Evolutionary conservation across 2,888 invertebrate genomes (phyloP).

Genomic region (Octodonta nipae): DNA sequence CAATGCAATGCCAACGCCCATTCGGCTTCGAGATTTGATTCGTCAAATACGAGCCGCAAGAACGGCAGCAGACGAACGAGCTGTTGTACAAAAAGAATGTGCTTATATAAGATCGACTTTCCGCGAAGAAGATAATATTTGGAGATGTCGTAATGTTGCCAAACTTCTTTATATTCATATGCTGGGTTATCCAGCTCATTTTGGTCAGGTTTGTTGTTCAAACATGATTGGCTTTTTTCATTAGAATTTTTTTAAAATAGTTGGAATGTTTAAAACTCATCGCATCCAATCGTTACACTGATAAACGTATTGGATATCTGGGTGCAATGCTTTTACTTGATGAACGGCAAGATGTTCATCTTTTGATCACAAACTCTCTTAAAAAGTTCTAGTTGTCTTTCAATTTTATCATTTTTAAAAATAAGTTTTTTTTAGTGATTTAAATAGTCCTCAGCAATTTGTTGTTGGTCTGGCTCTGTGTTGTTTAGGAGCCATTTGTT

Average conservation of each 20-base stretch:
- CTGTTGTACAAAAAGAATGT: slow-evolving; percentile 98
- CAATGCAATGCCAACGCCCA: slow-evolving; percentile 96
- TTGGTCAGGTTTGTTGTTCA: too few species aligned
- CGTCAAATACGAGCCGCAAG: slow-evolving; percentile 94
- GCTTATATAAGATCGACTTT: slow-evolving; percentile 97
- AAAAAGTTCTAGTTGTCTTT: too few species aligned
- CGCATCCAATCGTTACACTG: slow-evolving; percentile 94
- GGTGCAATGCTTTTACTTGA: slow-evolving; percentile 97
- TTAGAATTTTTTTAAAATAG: too few species aligned
- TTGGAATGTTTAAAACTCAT: slow-evolving; percentile 97
- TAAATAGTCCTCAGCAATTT: slow-evolving; percentile 96
- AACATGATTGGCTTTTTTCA: too few species aligned
- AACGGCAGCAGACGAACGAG: slow-evolving; percentile 95
- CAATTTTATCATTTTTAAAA: slow-evolving; percentile 29
- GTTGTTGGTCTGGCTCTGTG: slow-evolving; percentile 95
- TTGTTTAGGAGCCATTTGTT: slow-evolving; percentile 95
- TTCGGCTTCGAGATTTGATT: slow-evolving; percentile 92
- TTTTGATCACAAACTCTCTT: slow-evolving; percentile 95
- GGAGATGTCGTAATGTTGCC: slow-evolving; percentile 98
- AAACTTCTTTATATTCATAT: slow-evolving; percentile 99
- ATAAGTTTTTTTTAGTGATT: slow-evolving; percentile 59
- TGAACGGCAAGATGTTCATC: slow-evolving; percentile 96
- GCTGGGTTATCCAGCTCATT: slow-evolving; percentile 99
- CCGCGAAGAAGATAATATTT: slow-evolving; percentile 96
- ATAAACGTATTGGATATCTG: slow-evolving; percentile 97